Evolutionary conservation across 1,140 invertebrate genomes (phyloP).

Genomic region (Ridgeia piscesae): DNA sequence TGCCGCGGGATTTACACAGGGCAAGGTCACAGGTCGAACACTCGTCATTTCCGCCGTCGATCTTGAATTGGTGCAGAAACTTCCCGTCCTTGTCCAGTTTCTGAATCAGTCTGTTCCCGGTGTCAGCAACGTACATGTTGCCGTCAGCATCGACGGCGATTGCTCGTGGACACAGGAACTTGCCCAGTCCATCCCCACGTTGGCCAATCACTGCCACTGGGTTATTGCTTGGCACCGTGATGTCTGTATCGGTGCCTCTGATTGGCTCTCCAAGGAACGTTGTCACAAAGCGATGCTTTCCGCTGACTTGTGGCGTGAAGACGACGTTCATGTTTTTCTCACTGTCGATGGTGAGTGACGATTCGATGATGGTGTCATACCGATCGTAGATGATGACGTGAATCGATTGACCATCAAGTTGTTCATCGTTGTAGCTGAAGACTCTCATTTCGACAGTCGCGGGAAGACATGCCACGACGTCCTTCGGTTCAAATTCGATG

Average conservation of each 20-base stretch:
- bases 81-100: slow-evolving; percentile 22
- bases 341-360: slow-evolving; percentile 4
- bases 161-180: slow-evolving; percentile 17
- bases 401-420: not conserved
- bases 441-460: not conserved
- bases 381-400: slow-evolving; percentile 11
- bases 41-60: slow-evolving; percentile 6
- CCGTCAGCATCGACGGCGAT: slow-evolving; percentile 10
- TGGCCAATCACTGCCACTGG: slow-evolving; percentile 13
- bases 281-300: not conserved
- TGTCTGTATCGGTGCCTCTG: not conserved
- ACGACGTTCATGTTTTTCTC: not conserved
- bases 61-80: slow-evolving; percentile 24
- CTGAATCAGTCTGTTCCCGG: slow-evolving; percentile 23
- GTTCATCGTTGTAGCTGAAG: slow-evolving; percentile 14
- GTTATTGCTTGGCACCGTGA: slow-evolving; percentile 20
- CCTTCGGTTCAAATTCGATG: slow-evolving; percentile 16
- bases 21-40: slow-evolving; percentile 25
- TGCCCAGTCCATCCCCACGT: slow-evolving; percentile 17
- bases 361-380: not conserved
- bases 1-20: not conserved
- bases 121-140: slow-evolving; percentile 21
- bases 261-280: slow-evolving; percentile 19
- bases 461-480: slow-evolving; percentile 7
- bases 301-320: slow-evolving; percentile 19